Evolutionary conservation across 2,888 invertebrate genomes (phyloP).

Genomic region (Antheraea assamensis): DNA sequence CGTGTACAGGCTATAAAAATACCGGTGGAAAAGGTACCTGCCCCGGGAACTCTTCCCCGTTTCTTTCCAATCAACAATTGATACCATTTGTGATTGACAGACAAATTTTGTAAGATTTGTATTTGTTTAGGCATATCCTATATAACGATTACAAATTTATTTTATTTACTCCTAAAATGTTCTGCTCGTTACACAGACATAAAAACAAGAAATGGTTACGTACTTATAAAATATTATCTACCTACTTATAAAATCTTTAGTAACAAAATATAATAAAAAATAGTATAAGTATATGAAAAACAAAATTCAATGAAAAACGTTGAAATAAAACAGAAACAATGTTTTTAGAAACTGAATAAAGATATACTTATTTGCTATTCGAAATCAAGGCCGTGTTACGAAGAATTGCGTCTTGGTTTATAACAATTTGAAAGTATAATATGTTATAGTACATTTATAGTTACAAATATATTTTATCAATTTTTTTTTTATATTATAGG

Average conservation of each 20-base stretch:
- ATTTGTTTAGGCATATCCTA: background rate
- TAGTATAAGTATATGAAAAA: conserved; percentile 16
- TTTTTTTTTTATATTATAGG: too few species aligned
- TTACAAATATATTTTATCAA: background rate
- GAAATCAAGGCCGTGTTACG: conserved; percentile 45
- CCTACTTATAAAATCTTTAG: background rate
- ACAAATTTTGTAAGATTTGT: conserved; percentile 50
- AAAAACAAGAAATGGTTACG: background rate
- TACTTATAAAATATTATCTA: background rate
- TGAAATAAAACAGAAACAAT: conserved; percentile 25
- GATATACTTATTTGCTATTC: conserved; percentile 37
- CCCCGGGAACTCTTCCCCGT: conserved; percentile 60
- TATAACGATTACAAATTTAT: background rate
- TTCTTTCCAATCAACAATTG: conserved; percentile 76
- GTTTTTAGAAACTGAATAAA: conserved; percentile 45
- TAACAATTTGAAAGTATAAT: conserved; percentile 15
- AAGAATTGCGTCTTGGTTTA: conserved; percentile 22
- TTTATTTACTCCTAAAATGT: background rate
- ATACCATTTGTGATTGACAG: conserved; percentile 66
- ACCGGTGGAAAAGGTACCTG: conserved; percentile 61
- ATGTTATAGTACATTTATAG: background rate
- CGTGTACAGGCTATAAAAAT: conserved; percentile 80
- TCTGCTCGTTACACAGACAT: background rate
- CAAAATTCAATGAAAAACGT: conserved; percentile 18
- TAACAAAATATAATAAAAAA: conserved; percentile 17